A percentile compares a stretch with the other conserved stretches of the same genome.
These are phyloP conservation scores for Triops cancriformis DNA, from an alignment of 1,140 invertebrate species.

Conservation along the genomic window DNA sequence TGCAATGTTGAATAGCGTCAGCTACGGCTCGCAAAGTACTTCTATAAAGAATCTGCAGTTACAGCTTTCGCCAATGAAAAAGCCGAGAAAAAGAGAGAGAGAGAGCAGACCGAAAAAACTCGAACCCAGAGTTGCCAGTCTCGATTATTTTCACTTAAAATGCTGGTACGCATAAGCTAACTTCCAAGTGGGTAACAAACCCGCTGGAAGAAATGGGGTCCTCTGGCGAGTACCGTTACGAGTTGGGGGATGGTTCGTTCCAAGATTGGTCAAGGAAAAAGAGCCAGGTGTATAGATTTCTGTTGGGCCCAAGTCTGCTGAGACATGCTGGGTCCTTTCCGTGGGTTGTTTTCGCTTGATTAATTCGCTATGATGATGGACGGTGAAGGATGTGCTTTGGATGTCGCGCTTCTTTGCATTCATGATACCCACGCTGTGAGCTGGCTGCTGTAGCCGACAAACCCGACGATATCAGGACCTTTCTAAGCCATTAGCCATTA, in stretches of 20 bases:
- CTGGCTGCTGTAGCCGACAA: background rate
- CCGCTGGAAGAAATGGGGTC: too few relatives aligned
- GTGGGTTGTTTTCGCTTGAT: slow-evolving; percentile 9
- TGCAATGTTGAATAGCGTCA: slow-evolving; percentile 5
- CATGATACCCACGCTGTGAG: background rate
- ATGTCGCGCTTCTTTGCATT: slow-evolving; percentile 4
- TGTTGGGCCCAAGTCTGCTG: background rate
- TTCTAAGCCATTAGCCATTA: slow-evolving; percentile 10
- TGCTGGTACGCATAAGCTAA: too few relatives aligned
- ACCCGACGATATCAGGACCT: background rate
- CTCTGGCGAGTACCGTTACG: background rate
- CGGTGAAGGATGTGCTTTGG: background rate
- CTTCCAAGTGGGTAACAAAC: too few relatives aligned
- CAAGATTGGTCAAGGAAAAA: background rate
- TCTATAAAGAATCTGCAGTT: background rate
- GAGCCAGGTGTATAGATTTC: background rate
- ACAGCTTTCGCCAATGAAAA: background rate
- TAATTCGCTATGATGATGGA: slow-evolving; percentile 10
- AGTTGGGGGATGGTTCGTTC: background rate
- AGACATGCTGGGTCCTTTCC: background rate
- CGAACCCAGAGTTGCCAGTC: too few relatives aligned
- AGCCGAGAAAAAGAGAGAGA: too few relatives aligned
- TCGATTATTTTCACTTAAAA: too few relatives aligned
- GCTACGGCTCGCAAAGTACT: background rate
- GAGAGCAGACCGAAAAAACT: too few relatives aligned